Evolutionary conservation across 2,113 vertebrate species (phyloP), one percentile per base, ranked within the genome.

Genomic region (Hyla sarda): DNA sequence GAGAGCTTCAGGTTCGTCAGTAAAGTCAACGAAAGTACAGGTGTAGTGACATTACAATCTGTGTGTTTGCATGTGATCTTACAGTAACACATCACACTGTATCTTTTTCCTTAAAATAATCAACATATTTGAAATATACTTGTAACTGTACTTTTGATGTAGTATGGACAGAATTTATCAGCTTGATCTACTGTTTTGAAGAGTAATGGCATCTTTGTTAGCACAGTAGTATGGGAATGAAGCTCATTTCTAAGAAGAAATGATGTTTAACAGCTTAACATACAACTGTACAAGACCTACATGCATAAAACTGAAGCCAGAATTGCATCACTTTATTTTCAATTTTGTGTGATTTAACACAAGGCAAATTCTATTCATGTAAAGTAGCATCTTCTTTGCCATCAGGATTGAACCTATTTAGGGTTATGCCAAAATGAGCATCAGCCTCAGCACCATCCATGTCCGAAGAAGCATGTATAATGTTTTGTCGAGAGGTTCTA

Each of bases 321-420:
- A 25, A 75, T 48, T 25, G 23, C 2, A 23, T 72, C 69, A 23
- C 37, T 74, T 74, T 74, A 74, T 74, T 75, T 75, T 45, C 72
- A 48, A 12, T 47, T 48, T 21, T 34, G 65, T 48, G 41, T 45
- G 41, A 74, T 48, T 48, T 28, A 45, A 75, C 41, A 25, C 23
- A 25, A 41, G n/a, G 72, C n/a, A 25, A 67, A 32, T 25, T 62
- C 37, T 94, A 99, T 90, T 99, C 97, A 87, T 94, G 96, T 87
- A 94, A 91, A 2, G 96, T 89, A 85, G 94, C 89, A 89, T 92
- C 94, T 87, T 95, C 95, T 87, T 97, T 97, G 80, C 96, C 97
- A 1, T 94, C 97, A 1, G 96, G 96, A 87, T 96, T 94, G 87
- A 97, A 94, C 89, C 96, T 96, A 86, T 90, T 96, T 87, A 98